Base-by-base conservation (phyloP, 2,113 vertebrate species). In the Alouatta palliata region DNA sequence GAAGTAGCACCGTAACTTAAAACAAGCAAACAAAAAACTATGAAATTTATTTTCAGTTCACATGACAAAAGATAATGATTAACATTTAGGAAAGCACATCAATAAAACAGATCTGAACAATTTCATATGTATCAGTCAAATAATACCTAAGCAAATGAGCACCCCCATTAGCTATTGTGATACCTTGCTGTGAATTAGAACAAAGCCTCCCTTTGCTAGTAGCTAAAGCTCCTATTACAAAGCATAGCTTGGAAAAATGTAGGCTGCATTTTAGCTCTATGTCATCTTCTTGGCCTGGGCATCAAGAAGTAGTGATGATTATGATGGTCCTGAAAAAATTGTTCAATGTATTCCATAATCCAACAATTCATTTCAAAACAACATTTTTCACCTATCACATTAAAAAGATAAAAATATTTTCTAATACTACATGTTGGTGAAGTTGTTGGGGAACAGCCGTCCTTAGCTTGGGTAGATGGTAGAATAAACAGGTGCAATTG, bases 261-360 rank as follows among this genome's bases (percentile, higher is more conserved):
- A 23, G 40, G 0, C 8, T 81, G 5, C 14, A 45, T 71, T 68
- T 86, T 10, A 23, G 20, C 35, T 68, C 13, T 61, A 16, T 35
- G 6, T 23, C 3, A 21, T 27, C 6, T 20, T 5, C 2, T 40
- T 4, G 10, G 10, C 5, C 61, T 66, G 40, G 5, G 12, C 3
- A 10, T 73, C 37, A 14, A 2, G 8, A 5, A 16, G 8, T 14
- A 71, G 20, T 75, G 27, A 52, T 43, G 14, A 27, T 49, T 30
- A 73, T 56, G 25, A 2, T 0, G 9, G 32, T 66, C 27, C 20
- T 88, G 56, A 80, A 32, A 56, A 79, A 40, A 71, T 21, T 10
- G 3, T 35, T 73, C n/a, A 66, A 2, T 0, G 2, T 54, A 40
- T 73, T 87, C 32, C 17, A 43, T 73, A 27, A 83, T 49, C 8